Evolutionary conservation across 2,797 vertebrate species (phyloP), one percentile per base, ranked within the genome.

Genomic region (Peromyscus aztecus): DNA sequence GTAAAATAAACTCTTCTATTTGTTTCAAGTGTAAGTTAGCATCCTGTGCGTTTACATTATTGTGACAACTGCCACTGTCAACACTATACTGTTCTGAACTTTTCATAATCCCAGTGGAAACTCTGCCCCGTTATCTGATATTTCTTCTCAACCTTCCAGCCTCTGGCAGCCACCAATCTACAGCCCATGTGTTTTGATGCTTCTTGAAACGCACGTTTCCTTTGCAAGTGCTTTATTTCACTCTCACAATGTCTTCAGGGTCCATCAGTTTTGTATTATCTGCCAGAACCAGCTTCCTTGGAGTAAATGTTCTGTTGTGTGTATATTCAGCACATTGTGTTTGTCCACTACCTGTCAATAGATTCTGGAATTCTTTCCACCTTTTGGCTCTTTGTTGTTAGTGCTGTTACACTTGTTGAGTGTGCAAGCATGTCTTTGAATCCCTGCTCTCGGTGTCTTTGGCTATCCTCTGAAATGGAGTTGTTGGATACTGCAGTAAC

Each of bases 21-120:
- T 13, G 83, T 90, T 97, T 83, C 59, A 89, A 83, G 67, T 71
- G 13, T 61, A 93, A 57, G 59, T 93, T 95, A 55, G 21, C 55
- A 65, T 89, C 29, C 87, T 95, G 77, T 92, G 71, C n/a, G 40
- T 83, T 83, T 37, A 90, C 40, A 55, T 76, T 90, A 19, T 59
- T 96, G 23, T 95, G 59, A n/a, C 82, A 34, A 76, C 92, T 55
- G 89, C 75, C 5, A 73, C 63, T 40, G 6, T 91, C 55, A 94
- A 43, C 11, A 86, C 57, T 31, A 0, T 82, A 13, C 24, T 73
- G 24, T 82, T 57, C 13, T 77, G 90, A 95, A 78, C 16, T 59
- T 93, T 77, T 82, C 37, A 89, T 91, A 49, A 77, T 89, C 46
- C 37, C 78, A 86, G 43, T n/a, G 19, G 77, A 81, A 89, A 80